Evolutionary conservation across 2,797 vertebrate species (phyloP).

Genomic region (Phalanger gymnotis): DNA sequence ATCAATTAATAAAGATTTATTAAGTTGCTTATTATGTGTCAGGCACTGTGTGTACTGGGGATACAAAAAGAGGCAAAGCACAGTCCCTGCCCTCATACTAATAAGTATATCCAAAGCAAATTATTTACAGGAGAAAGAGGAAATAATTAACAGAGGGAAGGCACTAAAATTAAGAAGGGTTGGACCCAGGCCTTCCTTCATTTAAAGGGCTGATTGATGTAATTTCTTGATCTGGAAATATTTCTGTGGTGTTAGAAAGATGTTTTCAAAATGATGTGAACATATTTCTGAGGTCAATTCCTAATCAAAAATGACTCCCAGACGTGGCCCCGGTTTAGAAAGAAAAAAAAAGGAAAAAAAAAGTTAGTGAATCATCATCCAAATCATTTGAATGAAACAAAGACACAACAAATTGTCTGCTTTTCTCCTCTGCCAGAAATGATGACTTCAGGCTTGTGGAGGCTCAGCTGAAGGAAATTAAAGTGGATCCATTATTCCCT

Average conservation of each 20-base stretch:
- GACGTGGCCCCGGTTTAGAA: constrained; percentile 74
- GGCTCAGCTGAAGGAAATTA: constrained; percentile 77
- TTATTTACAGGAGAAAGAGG: neutral
- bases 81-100: neutral
- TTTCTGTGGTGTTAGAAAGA: constrained; percentile 68
- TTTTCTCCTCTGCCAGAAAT: constrained; percentile 52
- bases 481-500: constrained; percentile 61
- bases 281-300: constrained; percentile 76
- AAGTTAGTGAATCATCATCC: constrained; percentile 67
- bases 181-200: neutral
- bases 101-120: neutral
- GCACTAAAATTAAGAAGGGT: neutral
- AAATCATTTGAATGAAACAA: constrained; percentile 79
- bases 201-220: neutral
- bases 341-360: constrained; percentile 24
- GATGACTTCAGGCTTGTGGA: constrained; percentile 68
- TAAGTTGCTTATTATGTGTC: neutral
- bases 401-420: constrained; percentile 76
- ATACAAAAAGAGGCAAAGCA: neutral
- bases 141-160: neutral
- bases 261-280: constrained; percentile 72
- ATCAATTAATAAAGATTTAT: neutral
- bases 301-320: constrained; percentile 74
- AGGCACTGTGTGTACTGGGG: neutral
- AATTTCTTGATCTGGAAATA: constrained; percentile 9